Conservation (phyloP, 2,113 vertebrate genomes). For the Psittacus erithacus region DNA sequence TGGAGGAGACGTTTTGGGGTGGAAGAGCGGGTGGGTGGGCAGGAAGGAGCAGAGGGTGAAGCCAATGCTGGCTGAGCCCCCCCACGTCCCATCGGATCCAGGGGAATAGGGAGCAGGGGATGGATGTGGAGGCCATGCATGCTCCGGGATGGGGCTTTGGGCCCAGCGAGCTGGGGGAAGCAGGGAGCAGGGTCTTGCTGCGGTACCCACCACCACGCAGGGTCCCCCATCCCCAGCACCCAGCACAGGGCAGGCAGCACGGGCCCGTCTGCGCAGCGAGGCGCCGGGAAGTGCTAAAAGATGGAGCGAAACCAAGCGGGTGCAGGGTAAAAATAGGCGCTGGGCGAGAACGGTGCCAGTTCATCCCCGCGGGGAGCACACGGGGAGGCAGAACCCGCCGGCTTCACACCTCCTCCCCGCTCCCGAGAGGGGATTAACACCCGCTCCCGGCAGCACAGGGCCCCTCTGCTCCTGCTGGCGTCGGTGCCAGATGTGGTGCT, state of each 20-base stretch:
- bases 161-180: not conserved
- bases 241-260: not conserved
- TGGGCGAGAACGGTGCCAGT: constrained; percentile 65
- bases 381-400: constrained; percentile 54
- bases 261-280: constrained; percentile 16
- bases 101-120: not conserved
- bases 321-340: constrained; percentile 70
- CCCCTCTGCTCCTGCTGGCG: not conserved
- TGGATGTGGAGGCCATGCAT: not conserved
- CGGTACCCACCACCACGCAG: not conserved
- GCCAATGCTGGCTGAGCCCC: not conserved
- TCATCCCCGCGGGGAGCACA: constrained; percentile 58
- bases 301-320: constrained; percentile 64
- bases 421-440: not conserved
- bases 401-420: constrained; percentile 48
- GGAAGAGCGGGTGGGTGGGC: not conserved
- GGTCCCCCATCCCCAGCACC: not conserved
- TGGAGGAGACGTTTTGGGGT: constrained; percentile 41
- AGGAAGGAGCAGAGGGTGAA: not conserved
- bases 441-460: not conserved
- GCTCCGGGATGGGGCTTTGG: not conserved
- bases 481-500: not conserved
- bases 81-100: not conserved
- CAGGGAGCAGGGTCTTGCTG: not conserved
- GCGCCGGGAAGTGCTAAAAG: constrained; percentile 61